phyloP scores from a whole-genome alignment of 2,113 vertebrate genomes.

The Xiphophorus hellerii region DNA sequence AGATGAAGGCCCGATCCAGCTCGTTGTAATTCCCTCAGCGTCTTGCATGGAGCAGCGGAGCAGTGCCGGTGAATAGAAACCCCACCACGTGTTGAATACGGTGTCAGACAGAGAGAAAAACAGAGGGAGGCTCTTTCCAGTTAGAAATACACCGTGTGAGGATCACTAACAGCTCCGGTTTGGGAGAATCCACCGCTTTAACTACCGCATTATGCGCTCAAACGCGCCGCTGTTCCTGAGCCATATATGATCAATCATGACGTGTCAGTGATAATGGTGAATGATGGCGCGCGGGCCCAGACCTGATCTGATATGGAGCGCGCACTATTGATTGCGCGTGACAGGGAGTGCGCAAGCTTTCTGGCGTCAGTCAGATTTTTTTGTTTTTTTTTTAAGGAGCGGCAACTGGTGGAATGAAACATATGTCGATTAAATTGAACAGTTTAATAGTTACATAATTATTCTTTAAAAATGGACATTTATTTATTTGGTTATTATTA shows the following conservation, averaged over 20 bases:
- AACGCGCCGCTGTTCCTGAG: conserved; percentile 76
- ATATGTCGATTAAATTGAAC: neutral
- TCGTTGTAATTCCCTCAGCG: conserved; percentile 74
- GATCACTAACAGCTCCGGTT: conserved; percentile 45
- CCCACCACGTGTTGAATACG: conserved; percentile 79
- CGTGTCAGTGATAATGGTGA: conserved; percentile 83
- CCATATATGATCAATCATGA: conserved; percentile 85
- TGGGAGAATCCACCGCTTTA: conserved; percentile 61
- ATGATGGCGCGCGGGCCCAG: conserved; percentile 68
- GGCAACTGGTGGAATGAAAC: neutral
- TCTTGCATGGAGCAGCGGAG: conserved; percentile 45
- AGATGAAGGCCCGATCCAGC: conserved; percentile 71
- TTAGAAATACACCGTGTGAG: conserved; percentile 49
- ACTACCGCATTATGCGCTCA: conserved; percentile 83
- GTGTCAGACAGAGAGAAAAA: conserved; percentile 53
- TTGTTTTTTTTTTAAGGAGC: neutral
- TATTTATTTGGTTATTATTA: neutral
- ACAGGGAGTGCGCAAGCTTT: conserved; percentile 43
- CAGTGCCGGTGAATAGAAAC: conserved; percentile 55
- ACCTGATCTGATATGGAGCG: conserved; percentile 44
- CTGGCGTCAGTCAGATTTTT: conserved; percentile 30
- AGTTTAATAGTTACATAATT: neutral
- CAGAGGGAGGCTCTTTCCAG: conserved; percentile 21
- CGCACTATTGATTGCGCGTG: conserved; percentile 69
- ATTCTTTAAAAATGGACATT: neutral